Evolutionary conservation across 2,888 invertebrate genomes (phyloP).

Genomic region (Cartodere bifasciata): DNA sequence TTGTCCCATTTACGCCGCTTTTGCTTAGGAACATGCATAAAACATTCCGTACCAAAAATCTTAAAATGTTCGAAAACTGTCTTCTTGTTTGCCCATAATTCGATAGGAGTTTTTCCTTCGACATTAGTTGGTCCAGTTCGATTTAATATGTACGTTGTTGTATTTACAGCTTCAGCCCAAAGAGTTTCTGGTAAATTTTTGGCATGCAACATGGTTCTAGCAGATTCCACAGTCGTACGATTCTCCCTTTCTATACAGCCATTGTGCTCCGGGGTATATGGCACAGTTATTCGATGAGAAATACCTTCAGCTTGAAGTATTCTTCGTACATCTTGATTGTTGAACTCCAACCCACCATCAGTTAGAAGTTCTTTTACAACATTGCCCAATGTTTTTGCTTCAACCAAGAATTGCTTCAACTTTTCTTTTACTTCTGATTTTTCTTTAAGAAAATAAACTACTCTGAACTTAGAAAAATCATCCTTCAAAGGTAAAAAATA

Average conservation of each 20-base stretch:
- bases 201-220: conserved; percentile 10
- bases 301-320: conserved; percentile 2
- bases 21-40: conserved; percentile 18
- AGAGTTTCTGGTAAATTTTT: conserved; percentile 9
- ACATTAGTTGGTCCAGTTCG: conserved; percentile 7
- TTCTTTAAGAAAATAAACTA: conserved; percentile 15
- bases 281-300: conserved; percentile 3
- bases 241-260: conserved; percentile 8
- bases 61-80: conserved; percentile 20
- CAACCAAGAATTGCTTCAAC: conserved; percentile 15
- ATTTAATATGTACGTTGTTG: conserved; percentile 6
- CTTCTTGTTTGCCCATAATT: conserved; percentile 20
- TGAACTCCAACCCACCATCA: conserved; percentile 23
- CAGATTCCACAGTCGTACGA: conserved; percentile 9
- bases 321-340: conserved; percentile 16
- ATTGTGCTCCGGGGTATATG: conserved; percentile 11
- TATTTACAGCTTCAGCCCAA: conserved; percentile 9
- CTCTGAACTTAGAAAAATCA: conserved; percentile 15
- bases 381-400: conserved; percentile 18
- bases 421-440: conserved; percentile 11
- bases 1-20: conserved; percentile 21
- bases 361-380: conserved; percentile 19
- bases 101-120: conserved; percentile 22
- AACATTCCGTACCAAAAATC: conserved; percentile 22
- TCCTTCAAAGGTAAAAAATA: conserved; percentile 16